phyloP scores from a whole-genome alignment of 2,113 vertebrate species.

The Crotophaga sulcirostris region DNA sequence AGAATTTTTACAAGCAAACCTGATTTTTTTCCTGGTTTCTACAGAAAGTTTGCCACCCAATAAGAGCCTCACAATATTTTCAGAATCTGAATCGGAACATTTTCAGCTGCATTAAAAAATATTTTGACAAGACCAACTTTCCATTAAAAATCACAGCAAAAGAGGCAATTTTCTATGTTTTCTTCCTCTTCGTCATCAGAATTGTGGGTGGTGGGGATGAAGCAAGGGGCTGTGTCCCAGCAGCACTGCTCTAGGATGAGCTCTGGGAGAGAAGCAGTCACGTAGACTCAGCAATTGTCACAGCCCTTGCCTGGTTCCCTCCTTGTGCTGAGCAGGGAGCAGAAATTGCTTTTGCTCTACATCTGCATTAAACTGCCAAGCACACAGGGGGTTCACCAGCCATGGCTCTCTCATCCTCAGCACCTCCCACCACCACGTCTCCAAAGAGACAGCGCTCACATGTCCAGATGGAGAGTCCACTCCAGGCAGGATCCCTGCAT shows the following conservation, averaged over 20 bases:
- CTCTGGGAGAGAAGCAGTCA: not conserved
- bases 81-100: not conserved
- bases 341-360: not conserved
- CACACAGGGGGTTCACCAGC: not conserved
- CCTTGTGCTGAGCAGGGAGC: not conserved
- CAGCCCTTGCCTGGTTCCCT: not conserved
- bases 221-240: not conserved
- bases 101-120: not conserved
- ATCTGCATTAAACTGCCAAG: not conserved
- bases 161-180: not conserved
- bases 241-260: not conserved
- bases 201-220: not conserved
- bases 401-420: not conserved
- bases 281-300: not conserved
- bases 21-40: not conserved
- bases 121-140: not conserved
- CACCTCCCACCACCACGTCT: not conserved
- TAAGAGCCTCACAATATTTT: not conserved
- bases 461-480: rapidly evolving
- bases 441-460: not conserved
- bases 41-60: not conserved
- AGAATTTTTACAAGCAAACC: constrained; percentile 59
- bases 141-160: not conserved
- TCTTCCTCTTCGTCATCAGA: not conserved
- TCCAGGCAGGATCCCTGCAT: not conserved